phyloP scores from a whole-genome alignment of 2,113 vertebrate genomes.

The Pelodiscus sinensis region DNA sequence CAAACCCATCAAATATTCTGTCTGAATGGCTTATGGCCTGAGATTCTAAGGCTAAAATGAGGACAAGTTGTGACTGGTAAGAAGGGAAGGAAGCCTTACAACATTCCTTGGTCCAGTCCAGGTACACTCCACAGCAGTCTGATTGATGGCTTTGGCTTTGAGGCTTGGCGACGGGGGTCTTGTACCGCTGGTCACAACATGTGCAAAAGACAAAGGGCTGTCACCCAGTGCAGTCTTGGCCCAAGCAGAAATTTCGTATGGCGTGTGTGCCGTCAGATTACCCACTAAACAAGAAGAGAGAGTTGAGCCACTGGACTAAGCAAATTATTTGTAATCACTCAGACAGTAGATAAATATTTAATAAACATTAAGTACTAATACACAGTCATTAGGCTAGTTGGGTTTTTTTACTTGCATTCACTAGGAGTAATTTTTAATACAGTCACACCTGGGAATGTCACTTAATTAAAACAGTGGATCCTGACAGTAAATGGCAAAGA shows the following conservation, averaged over 20 bases:
- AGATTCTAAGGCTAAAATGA: not conserved
- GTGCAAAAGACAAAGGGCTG: constrained; percentile 89
- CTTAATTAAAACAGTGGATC: not conserved
- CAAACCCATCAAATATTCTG: not conserved
- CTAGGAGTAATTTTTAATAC: not conserved
- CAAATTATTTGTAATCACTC: not conserved
- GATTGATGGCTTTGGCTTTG: constrained; percentile 92
- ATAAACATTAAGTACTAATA: not conserved
- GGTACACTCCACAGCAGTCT: constrained; percentile 92
- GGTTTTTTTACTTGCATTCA: accelerated
- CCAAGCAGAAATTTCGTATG: constrained; percentile 95
- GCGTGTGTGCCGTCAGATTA: constrained; percentile 91
- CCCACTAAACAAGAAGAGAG: constrained; percentile 76
- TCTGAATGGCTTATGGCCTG: not conserved
- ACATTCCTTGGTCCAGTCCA: constrained; percentile 87
- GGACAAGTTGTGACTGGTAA: not conserved
- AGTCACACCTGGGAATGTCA: not conserved
- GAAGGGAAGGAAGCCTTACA: constrained; percentile 58
- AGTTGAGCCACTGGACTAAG: not conserved
- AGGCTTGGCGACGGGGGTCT: constrained; percentile 85
- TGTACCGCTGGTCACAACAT: constrained; percentile 82
- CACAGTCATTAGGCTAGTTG: not conserved
- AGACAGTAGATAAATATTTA: not conserved
- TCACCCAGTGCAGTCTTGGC: constrained; percentile 91
- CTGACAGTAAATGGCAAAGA: not conserved